Evolutionary conservation across 2,113 vertebrate genomes (phyloP), one percentile per base, ranked within the genome.

Genomic region (Opisthocomus hoazin): DNA sequence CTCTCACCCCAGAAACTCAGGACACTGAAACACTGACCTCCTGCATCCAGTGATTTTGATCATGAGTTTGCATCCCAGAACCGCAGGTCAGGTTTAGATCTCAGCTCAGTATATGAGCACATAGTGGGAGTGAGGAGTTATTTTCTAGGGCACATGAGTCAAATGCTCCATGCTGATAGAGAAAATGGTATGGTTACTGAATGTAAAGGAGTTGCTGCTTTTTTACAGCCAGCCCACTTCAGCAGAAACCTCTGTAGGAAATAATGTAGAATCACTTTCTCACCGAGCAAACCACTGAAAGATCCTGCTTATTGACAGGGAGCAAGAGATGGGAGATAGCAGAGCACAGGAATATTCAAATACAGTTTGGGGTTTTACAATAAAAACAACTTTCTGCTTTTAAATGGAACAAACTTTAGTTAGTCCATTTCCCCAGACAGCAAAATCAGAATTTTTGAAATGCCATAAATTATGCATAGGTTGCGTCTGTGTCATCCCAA

Each of bases 171-270:
- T 65, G 68, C 57, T 81, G 84, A 96, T 90, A 78, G 74, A 96
- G 87, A 94, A 90, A 95, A 94, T 41, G n/a, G 87, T 50, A 77
- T 92, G 39, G 76, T 88, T 96, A 85, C 78, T 68, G 84, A 97
- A 94, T 73, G 51, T 65, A 89, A 96, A 96, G 66, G 73, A 86
- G 78, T 73, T 85, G 48, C 61, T 53, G 37, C 63, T 73, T 54
- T 69, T 90, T 93, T 69, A 21, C 77, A 80, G 84, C 69, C 93
- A 95, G 54, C 22, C 77, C 51, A 54, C 81, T 91, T 84, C 82
- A 96, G 73, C 63, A 82, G 91, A 81, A 94, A 70, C 56, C 89
- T 91, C 93, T 78, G 16, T 6, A 69, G 79, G 71, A 91, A 71
- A 90, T 56, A 71, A n/a, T 32, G 43, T 41, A 54, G 88, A 92